Base-by-base conservation (phyloP, 1,140 invertebrate species). In the Acyrthosiphon pisum region DNA sequence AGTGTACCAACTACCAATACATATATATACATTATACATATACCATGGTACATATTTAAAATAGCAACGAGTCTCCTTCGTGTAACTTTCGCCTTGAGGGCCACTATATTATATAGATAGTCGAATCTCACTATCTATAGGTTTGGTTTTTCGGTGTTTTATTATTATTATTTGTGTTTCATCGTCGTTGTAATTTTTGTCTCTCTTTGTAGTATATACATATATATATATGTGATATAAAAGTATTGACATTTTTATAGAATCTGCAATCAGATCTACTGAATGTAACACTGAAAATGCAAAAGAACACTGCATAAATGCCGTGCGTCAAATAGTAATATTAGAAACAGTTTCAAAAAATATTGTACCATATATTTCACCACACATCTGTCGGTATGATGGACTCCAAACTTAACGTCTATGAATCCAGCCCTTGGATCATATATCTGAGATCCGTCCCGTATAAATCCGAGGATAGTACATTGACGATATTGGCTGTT, bases 41-140 rank as follows among this genome's bases (percentile, higher is more conserved):
- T 6, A n/a, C 30, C n/a, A 30, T 76, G n/a, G 6, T 23, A 41
- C 41, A 41, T 41, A 35, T 76, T n/a, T 76, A 76, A n/a, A n/a
- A 76, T 76, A 76, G 30, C 60, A 76, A 4, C 60, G 0, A 76
- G 60, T 76, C n/a, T 76, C n/a, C 60, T 76, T 53, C 22, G n/a
- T 76, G n/a, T n/a, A 76, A 76, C 68, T 91, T 91, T 91, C 44
- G 56, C 90, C 53, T 76, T 26, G 41, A 60, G 37, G 41, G 18
- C 30, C 22, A 11, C 56, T n/a, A n/a, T 26, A 8, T 56, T 23
- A 26, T 56, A 60, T 30, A 68, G n/a, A 68, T 14, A 30, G 26
- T 23, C 30, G 6, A 46, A 91, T 91, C 76, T 91, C 90, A 89
- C 88, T 89, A n/a, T n/a, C n/a, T n/a, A n/a, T n/a, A 20, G n/a